Evolutionary conservation across 2,113 vertebrate species (phyloP).

Genomic region (Pituophis catenifer): DNA sequence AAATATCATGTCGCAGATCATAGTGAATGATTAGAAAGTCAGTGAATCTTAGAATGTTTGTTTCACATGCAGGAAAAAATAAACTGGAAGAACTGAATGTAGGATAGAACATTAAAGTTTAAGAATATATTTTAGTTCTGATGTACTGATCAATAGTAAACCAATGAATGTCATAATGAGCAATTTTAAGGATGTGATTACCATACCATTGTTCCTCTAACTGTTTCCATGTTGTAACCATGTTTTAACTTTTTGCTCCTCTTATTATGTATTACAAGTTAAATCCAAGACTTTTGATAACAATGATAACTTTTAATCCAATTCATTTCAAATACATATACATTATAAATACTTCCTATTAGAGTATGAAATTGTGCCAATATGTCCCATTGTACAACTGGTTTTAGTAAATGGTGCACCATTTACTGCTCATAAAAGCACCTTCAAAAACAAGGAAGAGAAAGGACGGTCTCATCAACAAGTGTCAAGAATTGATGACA

Average conservation of each 20-base stretch:
- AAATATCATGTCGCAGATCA: neutral
- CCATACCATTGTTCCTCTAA: slow-evolving; percentile 6
- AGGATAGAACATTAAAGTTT: neutral
- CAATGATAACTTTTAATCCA: neutral
- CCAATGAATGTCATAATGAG: neutral
- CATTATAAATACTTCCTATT: neutral
- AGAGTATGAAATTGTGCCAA: neutral
- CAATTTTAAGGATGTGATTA: slow-evolving; percentile 14
- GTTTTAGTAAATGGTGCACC: neutral
- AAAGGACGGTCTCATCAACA: no score
- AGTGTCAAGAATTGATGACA: neutral
- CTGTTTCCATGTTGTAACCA: slow-evolving; percentile 10
- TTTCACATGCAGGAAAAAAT: neutral
- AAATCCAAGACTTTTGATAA: neutral
- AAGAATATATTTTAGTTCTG: neutral
- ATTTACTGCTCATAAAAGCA: neutral
- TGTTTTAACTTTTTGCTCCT: neutral
- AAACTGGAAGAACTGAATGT: neutral
- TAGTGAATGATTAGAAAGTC: neutral
- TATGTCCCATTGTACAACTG: neutral
- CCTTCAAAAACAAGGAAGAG: neutral
- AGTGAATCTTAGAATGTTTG: neutral
- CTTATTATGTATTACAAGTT: neutral
- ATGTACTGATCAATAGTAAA: neutral
- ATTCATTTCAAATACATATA: neutral